Percentiles rank a stretch among this genome's conserved stretches.
These are phyloP conservation scores for Timema cristinae DNA, from an alignment of 2,888 invertebrate species.

Conservation along the genomic window DNA sequence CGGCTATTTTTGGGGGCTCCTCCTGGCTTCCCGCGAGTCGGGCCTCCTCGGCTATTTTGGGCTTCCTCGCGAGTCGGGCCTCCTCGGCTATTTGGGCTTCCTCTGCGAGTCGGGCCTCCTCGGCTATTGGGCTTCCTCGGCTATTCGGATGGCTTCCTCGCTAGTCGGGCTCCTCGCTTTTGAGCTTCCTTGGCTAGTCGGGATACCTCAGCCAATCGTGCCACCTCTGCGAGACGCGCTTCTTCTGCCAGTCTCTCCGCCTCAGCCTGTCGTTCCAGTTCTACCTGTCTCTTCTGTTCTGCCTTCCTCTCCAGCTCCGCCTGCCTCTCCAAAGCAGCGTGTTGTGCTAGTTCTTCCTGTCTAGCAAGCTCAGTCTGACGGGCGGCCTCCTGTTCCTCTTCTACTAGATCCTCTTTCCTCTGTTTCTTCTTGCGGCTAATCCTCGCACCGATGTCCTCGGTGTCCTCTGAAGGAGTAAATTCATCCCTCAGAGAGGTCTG, in stretches of 20 bases:
- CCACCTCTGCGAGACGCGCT: constrained; percentile 47
- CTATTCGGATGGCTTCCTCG: too few relatives aligned
- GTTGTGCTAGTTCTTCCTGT: constrained; percentile 40
- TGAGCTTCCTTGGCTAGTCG: constrained; percentile 45
- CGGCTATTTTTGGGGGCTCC: constrained; percentile 37
- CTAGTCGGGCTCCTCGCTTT: constrained; percentile 44
- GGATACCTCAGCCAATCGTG: constrained; percentile 38
- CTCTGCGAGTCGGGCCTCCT: constrained; percentile 41
- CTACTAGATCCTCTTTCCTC: constrained; percentile 25
- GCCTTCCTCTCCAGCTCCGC: constrained; percentile 33
- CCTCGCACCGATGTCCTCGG: constrained; percentile 25
- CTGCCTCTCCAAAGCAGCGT: constrained; percentile 36
- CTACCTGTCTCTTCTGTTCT: constrained; percentile 32
- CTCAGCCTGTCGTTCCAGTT: constrained; percentile 57
- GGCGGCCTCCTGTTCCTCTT: constrained; percentile 17
- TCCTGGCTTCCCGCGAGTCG: constrained; percentile 46
- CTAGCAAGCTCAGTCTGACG: constrained; percentile 30
- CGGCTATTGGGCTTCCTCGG: constrained; percentile 39
- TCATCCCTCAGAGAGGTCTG: constrained; percentile 27
- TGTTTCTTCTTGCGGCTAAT: constrained; percentile 28
- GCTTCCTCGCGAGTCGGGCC: constrained; percentile 49
- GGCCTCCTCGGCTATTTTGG: constrained; percentile 39
- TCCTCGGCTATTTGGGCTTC: constrained; percentile 43
- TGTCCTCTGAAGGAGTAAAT: constrained; percentile 19
- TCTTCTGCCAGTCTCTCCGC: constrained; percentile 42